phyloP scores from a whole-genome alignment of 2,888 invertebrate genomes.

The Augochlorella aurata region DNA sequence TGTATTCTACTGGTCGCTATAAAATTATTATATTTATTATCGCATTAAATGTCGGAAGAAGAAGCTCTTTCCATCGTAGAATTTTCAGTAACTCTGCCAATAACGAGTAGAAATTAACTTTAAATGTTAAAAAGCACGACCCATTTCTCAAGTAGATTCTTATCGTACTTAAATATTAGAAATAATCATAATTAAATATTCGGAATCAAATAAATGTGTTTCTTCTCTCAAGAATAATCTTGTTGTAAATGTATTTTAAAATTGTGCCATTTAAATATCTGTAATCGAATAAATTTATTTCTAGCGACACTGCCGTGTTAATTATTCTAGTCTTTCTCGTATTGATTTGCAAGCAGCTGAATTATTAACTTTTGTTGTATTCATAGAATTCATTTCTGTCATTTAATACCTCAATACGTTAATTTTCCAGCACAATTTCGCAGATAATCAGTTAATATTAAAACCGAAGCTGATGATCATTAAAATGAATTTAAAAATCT shows the following conservation, averaged over 20 bases:
- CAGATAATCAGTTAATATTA: too few relatives aligned
- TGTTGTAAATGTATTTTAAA: too few relatives aligned
- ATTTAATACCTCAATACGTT: background rate
- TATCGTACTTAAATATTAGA: too few relatives aligned
- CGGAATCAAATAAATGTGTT: too few relatives aligned
- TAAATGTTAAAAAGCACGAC: too few relatives aligned
- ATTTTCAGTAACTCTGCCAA: background rate
- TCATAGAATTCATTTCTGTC: background rate
- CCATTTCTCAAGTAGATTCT: too few relatives aligned
- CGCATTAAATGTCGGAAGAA: background rate
- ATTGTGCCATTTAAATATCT: background rate
- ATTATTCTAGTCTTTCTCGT: background rate
- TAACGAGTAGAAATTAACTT: background rate
- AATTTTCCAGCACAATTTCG: background rate
- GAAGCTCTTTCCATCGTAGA: background rate
- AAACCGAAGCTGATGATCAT: background rate
- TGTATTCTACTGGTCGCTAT: background rate
- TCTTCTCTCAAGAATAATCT: too few relatives aligned
- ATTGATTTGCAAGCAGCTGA: background rate
- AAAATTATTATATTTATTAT: background rate
- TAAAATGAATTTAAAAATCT: background rate
- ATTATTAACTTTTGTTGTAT: constrained; percentile 2
- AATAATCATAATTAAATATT: too few relatives aligned
- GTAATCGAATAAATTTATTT: too few relatives aligned
- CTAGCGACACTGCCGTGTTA: too few relatives aligned